Base-by-base conservation (phyloP, 2,888 invertebrate genomes). In the Hartigia nigra region DNA sequence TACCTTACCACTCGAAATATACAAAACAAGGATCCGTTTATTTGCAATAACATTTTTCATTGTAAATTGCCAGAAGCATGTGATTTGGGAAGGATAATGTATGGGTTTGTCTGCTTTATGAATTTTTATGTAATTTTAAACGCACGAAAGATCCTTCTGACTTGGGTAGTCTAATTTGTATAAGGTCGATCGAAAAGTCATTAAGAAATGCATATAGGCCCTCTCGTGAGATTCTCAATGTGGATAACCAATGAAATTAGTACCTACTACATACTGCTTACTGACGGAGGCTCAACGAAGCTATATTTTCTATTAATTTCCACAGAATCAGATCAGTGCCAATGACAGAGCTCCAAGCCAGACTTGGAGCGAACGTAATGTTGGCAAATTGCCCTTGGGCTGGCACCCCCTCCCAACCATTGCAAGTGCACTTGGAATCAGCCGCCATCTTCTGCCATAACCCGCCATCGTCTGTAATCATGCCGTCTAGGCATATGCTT, bases 371-470 rank as follows among this genome's bases (percentile, higher is more conserved):
- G 75, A 31, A 75, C 23, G 36, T 36, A 75, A 75, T 36, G 36
- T 23, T 34, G 75, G 75, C 32, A 36, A 75, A 75, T 75, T 75
- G 75, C 75, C 75, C 75, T 75, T 36, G 37, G 12, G 31, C 34
- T 12, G 32, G 75, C 36, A n/a, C 75, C 72, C 72, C 72, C 75
- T 31, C 72, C 72, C 31, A 31, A 23, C 72, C 55, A 31, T 11
- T 1, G 55, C 32, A 72, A 72, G 31, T 31, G 75, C 35, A n/a
- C 75, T 75, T 23, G 75, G 75, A 75, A 75, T 75, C 75, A 12
- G 75, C 75, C 75, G 75, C 75, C 75, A 75, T 75, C 75, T 75
- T 75, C n/a, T 2, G 34, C 31, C 34, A 75, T 75, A 75, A 37
- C 75, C 75, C 12, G 75, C 75, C 36, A 34, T 75, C 75, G 75